A percentile compares a stretch with the other conserved stretches of the same genome.
phyloP scores from a whole-genome alignment of 37 sponge, comb jelly and placozoan species.

The Tethya wilhelma region DNA sequence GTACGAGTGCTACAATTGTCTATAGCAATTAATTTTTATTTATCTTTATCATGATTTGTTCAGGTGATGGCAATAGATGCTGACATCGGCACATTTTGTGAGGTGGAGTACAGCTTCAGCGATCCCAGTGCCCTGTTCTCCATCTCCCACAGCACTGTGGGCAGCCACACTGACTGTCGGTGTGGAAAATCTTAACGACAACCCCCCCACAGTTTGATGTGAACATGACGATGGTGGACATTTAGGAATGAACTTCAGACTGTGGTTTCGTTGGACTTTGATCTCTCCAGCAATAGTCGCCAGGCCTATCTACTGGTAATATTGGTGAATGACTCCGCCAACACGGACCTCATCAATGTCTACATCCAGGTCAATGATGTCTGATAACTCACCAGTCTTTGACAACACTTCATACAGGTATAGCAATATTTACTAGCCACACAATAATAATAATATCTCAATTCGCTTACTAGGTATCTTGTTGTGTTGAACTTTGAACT shows the following conservation, averaged over 20 bases:
- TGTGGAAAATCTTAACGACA: conserved; percentile 47
- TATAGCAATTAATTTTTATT: neutral
- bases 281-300: neutral
- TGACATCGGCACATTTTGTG: conserved; percentile 35
- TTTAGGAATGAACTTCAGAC: no score
- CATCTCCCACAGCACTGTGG: neutral
- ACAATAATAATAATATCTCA: no score
- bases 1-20: neutral
- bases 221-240: neutral
- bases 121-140: conserved; percentile 14
- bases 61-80: conserved; percentile 43
- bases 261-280: conserved; percentile 30
- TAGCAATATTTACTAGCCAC: neutral
- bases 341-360: conserved; percentile 7
- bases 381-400: conserved; percentile 64
- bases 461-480: neutral
- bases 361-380: conserved; percentile 35
- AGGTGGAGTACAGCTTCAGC: conserved; percentile 14
- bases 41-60: neutral
- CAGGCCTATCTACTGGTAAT: conserved; percentile 17
- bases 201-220: conserved; percentile 32
- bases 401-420: conserved; percentile 11
- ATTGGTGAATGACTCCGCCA: conserved; percentile 17
- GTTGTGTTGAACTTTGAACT: neutral
- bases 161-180: conserved; percentile 7